These are phyloP conservation scores for Mercenaria mercenaria DNA, from an alignment of 1,140 invertebrate genomes.

Conservation along the genomic window DNA sequence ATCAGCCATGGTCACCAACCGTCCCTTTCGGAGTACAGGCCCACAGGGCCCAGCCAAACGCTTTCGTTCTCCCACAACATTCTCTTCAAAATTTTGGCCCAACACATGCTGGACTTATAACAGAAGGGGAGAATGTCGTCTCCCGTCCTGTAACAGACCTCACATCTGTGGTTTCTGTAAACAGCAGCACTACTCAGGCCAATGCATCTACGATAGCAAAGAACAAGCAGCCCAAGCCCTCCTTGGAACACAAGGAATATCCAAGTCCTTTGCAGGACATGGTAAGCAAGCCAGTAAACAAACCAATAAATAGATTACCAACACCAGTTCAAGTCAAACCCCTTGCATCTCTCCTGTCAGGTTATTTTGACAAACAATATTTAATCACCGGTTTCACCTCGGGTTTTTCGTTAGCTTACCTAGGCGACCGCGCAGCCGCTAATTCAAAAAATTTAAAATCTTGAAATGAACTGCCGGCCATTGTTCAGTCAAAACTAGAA, in stretches of 20 bases:
- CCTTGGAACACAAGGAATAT: not conserved
- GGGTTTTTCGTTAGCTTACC: not conserved
- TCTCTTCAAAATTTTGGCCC: not conserved
- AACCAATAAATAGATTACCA: too few relatives aligned
- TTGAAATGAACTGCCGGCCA: not conserved
- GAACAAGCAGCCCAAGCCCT: not conserved
- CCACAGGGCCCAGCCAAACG: too few relatives aligned
- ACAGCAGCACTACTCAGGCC: not conserved
- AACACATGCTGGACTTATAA: not conserved
- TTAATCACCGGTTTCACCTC: not conserved
- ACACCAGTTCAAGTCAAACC: not conserved
- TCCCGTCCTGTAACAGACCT: not conserved
- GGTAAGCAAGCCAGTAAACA: too few relatives aligned
- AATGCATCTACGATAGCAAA: not conserved
- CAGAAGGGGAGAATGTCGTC: not conserved
- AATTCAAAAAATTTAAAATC: not conserved
- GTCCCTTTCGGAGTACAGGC: not conserved
- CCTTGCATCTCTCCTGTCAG: not conserved
- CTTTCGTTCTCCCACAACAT: not conserved
- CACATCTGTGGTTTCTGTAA: slow-evolving; percentile 42
- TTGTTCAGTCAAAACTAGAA: not conserved
- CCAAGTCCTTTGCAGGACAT: not conserved
- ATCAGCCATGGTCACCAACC: not conserved
- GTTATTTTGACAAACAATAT: not conserved
- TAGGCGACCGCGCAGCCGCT: not conserved